Base-by-base conservation (phyloP, 1,140 invertebrate genomes). In the Mycetomoellerius zeteki region DNA sequence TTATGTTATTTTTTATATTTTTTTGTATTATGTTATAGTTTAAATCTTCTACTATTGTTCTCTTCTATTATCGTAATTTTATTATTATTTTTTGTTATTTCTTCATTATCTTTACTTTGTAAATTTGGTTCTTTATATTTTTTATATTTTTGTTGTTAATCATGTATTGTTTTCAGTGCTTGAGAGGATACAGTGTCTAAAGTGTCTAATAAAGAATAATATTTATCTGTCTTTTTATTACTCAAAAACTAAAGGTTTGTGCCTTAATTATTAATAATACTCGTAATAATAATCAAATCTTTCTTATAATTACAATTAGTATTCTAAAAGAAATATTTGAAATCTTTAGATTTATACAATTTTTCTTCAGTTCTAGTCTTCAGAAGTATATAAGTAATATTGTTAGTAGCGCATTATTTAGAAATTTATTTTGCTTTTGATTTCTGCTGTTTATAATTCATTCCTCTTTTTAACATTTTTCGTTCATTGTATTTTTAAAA, bases 181-280 rank as follows among this genome's bases (percentile, higher is more conserved):
- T 43, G 2, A 43, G 37, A 43, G 37, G 10, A 43, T 43, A 8
- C 37, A 43, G 10, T 43, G n/a, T 10, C 8, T 43, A 10, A 43
- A 43, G 10, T 43, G 37, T 7, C 2, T 43, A 43, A 43, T 43
- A 43, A 43, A 12, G 10, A 43, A 43, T 43, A 43, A 43, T 43
- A 43, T 43, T 43, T 30, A 30, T 30, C 30, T 12, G 10, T 3
- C 3, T 24, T 50, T 30, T 21, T 37, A 24, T 24, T 16, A 30
- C 14, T n/a, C 19, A 54, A 60, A 52, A 60, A 62, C 50, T 82
- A 30, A n/a, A 60, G 12, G 2, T 84, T 73, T 84, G 8, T 12
- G 19, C 4, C 50, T n/a, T 60, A 33, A 43, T 50, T 84, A 21
- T n/a, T n/a, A n/a, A n/a, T n/a, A n/a, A n/a, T n/a, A n/a, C n/a